Percentiles rank a stretch among this genome's conserved stretches.
Evolutionary conservation across 1,140 invertebrate species (phyloP).

Genomic region (Gonioctena quinquepunctata): DNA sequence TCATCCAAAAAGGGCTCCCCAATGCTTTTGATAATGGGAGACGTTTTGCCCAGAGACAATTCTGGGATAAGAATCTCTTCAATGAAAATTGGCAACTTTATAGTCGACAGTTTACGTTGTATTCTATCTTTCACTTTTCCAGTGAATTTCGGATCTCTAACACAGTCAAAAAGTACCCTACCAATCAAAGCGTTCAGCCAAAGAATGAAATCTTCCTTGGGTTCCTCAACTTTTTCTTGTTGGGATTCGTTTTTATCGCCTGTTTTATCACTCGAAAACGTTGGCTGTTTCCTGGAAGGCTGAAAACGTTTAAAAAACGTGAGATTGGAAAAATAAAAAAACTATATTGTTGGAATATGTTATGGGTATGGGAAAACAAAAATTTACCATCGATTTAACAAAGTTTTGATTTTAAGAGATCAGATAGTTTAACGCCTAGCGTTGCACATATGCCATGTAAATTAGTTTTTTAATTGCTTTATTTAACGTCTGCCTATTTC

Average conservation of each 20-base stretch:
- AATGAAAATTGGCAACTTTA: slow-evolving; percentile 88
- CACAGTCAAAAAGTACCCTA: slow-evolving; percentile 77
- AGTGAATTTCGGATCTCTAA: slow-evolving; percentile 64
- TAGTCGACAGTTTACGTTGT: slow-evolving; percentile 83
- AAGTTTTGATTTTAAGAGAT: no score
- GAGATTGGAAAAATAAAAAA: no score
- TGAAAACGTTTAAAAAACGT: no score
- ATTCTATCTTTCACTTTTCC: slow-evolving; percentile 73
- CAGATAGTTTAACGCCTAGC: no score
- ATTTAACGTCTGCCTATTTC: no score
- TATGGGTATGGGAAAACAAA: no score
- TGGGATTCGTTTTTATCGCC: slow-evolving; percentile 11
- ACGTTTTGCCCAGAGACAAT: slow-evolving; percentile 73
- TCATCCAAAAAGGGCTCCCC: slow-evolving; percentile 79
- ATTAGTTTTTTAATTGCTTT: no score
- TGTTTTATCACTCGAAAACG: neutral
- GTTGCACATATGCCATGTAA: no score
- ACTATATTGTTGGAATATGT: no score
- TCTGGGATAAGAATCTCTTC: slow-evolving; percentile 80
- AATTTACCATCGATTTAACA: no score
- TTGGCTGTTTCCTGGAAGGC: slow-evolving; percentile 13
- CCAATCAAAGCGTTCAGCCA: slow-evolving; percentile 58
- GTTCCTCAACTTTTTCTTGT: slow-evolving; percentile 12
- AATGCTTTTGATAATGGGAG: slow-evolving; percentile 77
- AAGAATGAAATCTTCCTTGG: slow-evolving; percentile 15